phyloP scores from a whole-genome alignment of 2,888 invertebrate species.

The Agelastica alni region DNA sequence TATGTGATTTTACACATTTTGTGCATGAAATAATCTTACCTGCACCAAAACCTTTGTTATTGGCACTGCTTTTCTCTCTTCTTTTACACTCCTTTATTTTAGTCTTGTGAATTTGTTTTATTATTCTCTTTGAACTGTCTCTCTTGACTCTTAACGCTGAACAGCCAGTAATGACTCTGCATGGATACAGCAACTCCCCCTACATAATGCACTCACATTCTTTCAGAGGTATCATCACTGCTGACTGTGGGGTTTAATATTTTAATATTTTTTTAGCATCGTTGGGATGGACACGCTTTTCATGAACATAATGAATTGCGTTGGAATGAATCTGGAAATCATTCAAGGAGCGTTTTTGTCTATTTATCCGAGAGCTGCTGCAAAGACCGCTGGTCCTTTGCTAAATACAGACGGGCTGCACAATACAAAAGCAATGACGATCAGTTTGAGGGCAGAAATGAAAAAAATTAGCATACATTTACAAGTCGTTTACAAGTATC shows the following conservation, averaged over 20 bases:
- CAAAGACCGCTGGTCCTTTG: slow-evolving; percentile 18
- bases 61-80: too few relatives aligned
- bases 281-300: slow-evolving; percentile 49
- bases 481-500: slow-evolving; percentile 46
- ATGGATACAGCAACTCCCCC: too few relatives aligned
- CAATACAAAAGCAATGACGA: slow-evolving; percentile 30
- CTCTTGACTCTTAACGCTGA: too few relatives aligned
- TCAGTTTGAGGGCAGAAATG: slow-evolving; percentile 43
- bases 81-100: too few relatives aligned
- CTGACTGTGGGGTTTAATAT: too few relatives aligned
- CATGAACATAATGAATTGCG: slow-evolving; percentile 51
- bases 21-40: too few relatives aligned
- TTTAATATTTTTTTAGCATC: slow-evolving; percentile 39
- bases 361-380: slow-evolving; percentile 36
- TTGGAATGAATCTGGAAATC: slow-evolving; percentile 46
- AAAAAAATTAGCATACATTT: slow-evolving; percentile 46
- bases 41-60: too few relatives aligned
- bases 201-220: not conserved
- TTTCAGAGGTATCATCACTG: not conserved
- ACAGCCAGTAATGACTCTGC: too few relatives aligned
- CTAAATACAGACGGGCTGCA: slow-evolving; percentile 15
- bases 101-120: too few relatives aligned
- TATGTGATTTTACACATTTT: too few relatives aligned
- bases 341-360: slow-evolving; percentile 50
- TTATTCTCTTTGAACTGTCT: too few relatives aligned